Conservation (phyloP, 2,888 invertebrate genomes). For the Salpingus planirostris region DNA sequence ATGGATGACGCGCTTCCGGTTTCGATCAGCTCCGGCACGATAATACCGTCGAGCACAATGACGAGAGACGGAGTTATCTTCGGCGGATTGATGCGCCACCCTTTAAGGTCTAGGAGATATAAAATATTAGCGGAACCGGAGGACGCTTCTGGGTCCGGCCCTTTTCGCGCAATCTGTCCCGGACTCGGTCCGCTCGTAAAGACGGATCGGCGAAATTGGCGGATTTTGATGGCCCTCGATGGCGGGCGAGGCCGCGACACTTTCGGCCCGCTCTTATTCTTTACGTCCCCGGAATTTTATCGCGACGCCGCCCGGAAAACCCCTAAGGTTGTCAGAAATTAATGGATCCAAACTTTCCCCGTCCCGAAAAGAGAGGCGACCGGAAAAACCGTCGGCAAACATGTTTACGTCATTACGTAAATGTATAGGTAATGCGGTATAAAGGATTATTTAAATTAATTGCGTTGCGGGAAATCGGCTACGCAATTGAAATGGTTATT, state of each 20-base stretch:
- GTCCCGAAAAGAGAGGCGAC: too few relatives aligned
- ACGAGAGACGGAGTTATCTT: too few relatives aligned
- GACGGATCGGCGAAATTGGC: constrained; percentile 33
- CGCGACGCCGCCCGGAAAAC: constrained; percentile 7
- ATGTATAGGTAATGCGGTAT: too few relatives aligned
- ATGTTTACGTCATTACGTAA: too few relatives aligned
- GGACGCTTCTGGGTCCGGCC: constrained; percentile 10
- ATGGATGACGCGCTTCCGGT: too few relatives aligned
- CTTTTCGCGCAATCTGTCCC: constrained; percentile 26
- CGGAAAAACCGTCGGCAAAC: too few relatives aligned
- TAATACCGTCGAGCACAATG: too few relatives aligned
- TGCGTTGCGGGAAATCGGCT: too few relatives aligned
- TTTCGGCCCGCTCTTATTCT: constrained; percentile 6
- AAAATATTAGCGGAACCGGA: constrained; percentile 16
- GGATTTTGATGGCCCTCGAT: constrained; percentile 37
- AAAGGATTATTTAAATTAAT: too few relatives aligned
- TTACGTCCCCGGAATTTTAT: constrained; percentile 10
- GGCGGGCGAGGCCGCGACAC: constrained; percentile 27
- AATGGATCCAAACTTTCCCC: constrained; percentile 8
- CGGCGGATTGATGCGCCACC: too few relatives aligned
- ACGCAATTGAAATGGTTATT: too few relatives aligned
- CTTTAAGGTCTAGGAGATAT: constrained; percentile 10
- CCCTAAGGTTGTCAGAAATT: constrained; percentile 9
- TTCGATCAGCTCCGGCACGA: too few relatives aligned
- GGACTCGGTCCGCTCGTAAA: constrained; percentile 27